A percentile compares a stretch with the other conserved stretches of the same genome.
These are phyloP conservation scores for Periophthalmus modestus DNA, from an alignment of 2,113 vertebrate genomes.

Conservation along the genomic window DNA sequence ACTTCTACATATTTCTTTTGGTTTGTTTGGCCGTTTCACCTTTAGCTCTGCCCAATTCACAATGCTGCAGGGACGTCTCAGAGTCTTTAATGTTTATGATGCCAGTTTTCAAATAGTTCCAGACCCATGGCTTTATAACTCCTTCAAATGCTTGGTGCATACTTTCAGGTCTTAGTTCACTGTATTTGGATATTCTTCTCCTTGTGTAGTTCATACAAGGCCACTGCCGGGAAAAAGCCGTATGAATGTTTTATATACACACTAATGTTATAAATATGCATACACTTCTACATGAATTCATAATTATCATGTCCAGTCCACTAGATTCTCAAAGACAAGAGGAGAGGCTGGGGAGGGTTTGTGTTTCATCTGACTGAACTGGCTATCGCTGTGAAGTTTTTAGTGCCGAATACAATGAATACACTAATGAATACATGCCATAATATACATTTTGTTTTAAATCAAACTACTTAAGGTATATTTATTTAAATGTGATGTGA, in stretches of 20 bases:
- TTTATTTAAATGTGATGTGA: too few relatives aligned
- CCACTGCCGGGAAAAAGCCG: background rate
- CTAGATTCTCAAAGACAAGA: background rate
- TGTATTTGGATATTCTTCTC: background rate
- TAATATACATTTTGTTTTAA: too few relatives aligned
- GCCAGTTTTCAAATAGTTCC: too few relatives aligned
- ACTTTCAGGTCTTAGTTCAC: background rate
- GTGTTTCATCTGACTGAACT: background rate
- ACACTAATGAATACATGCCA: too few relatives aligned
- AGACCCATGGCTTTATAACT: too few relatives aligned
- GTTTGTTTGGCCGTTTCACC: too few relatives aligned
- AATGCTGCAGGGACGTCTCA: too few relatives aligned
- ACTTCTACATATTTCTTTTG: too few relatives aligned
- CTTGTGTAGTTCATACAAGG: background rate
- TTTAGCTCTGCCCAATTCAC: too few relatives aligned
- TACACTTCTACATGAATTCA: background rate
- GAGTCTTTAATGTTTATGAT: too few relatives aligned
- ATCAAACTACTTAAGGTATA: too few relatives aligned
- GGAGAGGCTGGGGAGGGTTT: background rate
- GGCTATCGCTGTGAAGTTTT: background rate
- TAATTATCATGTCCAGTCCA: background rate
- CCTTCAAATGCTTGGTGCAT: background rate
- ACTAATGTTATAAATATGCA: background rate
- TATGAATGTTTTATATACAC: background rate
- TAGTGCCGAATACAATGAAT: too few relatives aligned